These are phyloP conservation scores for Timandra comae DNA, from an alignment of 2,888 invertebrate species.

Conservation along the genomic window DNA sequence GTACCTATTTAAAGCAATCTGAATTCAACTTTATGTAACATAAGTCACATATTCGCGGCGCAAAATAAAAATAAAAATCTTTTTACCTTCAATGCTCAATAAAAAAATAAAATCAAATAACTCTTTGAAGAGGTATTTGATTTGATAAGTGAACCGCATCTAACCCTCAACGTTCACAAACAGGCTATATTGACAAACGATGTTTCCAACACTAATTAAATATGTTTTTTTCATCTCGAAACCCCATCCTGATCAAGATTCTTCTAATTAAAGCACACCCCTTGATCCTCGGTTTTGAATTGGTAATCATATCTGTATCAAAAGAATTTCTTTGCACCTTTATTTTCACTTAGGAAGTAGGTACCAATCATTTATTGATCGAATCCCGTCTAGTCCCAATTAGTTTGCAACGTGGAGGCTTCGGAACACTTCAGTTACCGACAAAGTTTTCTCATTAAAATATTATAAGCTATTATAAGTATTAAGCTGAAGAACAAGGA, in stretches of 20 bases:
- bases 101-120: too few species aligned
- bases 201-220: constrained; percentile 15
- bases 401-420: constrained; percentile 14
- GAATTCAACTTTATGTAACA: too few species aligned
- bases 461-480: constrained; percentile 1
- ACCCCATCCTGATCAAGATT: constrained; percentile 22
- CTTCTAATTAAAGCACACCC: constrained; percentile 63
- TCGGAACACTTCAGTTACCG: constrained; percentile 7
- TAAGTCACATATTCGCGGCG: too few species aligned
- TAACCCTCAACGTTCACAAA: constrained; percentile 2
- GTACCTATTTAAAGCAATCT: too few species aligned
- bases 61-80: too few species aligned
- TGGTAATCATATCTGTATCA: constrained; percentile 66
- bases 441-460: constrained; percentile 16
- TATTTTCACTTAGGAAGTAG: constrained; percentile 14
- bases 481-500: too few species aligned
- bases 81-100: too few species aligned
- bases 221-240: constrained; percentile 14
- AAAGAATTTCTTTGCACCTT: constrained; percentile 42
- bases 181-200: constrained; percentile 10
- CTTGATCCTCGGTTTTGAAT: constrained; percentile 57
- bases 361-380: constrained; percentile 21
- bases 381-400: constrained; percentile 17
- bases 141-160: too few species aligned
- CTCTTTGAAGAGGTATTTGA: too few species aligned